A percentile compares a stretch with the other conserved stretches of the same genome.
Conservation (phyloP, 2,888 invertebrate species). For the Girardia tigrina region DNA sequence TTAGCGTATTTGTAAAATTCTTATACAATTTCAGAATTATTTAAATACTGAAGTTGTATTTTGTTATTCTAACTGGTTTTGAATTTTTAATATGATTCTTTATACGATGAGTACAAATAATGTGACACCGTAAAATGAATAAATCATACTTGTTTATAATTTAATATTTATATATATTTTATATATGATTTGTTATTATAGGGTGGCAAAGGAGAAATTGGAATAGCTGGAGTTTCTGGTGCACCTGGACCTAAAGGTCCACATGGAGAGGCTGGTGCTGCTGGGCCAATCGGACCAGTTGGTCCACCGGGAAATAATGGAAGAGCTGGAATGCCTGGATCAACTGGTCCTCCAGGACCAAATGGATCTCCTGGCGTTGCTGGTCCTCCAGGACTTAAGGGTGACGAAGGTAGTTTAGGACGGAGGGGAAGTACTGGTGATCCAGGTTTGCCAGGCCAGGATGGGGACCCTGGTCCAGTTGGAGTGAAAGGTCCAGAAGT, state of each 20-base stretch:
- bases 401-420: conserved; percentile 16
- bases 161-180: no score
- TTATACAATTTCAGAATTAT: no score
- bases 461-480: background rate
- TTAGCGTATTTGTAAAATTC: no score
- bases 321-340: conserved; percentile 19
- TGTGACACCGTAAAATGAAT: no score
- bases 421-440: conserved; percentile 7
- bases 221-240: background rate
- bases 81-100: no score
- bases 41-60: no score
- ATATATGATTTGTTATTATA: no score
- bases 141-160: no score
- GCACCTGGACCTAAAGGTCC: conserved; percentile 3
- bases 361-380: conserved; percentile 19
- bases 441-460: background rate
- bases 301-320: conserved; percentile 10
- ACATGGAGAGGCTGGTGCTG: background rate
- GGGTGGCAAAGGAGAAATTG: background rate
- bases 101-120: no score
- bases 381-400: conserved; percentile 17
- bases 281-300: conserved; percentile 23
- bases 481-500: background rate
- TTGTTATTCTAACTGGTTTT: no score
- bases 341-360: conserved; percentile 2